Conservation (phyloP, 2,888 invertebrate genomes). For the Aspidiotus rigidus region DNA sequence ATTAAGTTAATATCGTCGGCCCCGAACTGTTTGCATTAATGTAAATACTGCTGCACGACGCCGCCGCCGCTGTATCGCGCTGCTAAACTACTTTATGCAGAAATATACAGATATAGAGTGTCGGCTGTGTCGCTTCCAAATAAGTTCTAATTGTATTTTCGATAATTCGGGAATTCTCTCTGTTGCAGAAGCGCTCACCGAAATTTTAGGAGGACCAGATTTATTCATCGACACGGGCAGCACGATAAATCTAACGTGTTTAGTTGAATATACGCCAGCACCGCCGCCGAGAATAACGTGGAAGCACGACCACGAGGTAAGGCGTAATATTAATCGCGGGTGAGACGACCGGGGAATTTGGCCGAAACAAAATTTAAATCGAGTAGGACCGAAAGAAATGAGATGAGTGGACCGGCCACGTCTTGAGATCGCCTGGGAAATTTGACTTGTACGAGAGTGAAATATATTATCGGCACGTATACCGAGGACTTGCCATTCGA, state of each 20-base stretch:
- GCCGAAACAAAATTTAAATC: background rate
- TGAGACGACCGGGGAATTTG: background rate
- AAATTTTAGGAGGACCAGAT: slow-evolving; percentile 43
- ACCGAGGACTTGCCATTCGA: no score
- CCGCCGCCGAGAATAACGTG: slow-evolving; percentile 42
- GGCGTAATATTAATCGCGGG: background rate
- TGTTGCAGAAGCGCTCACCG: slow-evolving; percentile 43
- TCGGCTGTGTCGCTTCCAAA: background rate
- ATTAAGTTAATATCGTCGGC: slow-evolving; percentile 8
- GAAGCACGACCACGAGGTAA: slow-evolving; percentile 41
- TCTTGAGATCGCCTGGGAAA: background rate
- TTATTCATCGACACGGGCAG: slow-evolving; percentile 44
- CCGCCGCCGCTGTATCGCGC: background rate
- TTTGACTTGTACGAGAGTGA: slow-evolving; percentile 2
- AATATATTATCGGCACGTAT: background rate
- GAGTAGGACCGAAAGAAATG: background rate
- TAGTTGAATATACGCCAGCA: slow-evolving; percentile 41
- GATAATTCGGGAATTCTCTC: slow-evolving; percentile 16
- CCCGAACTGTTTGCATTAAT: slow-evolving; percentile 3
- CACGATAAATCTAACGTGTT: slow-evolving; percentile 44
- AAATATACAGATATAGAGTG: background rate
- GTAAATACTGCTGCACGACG: background rate
- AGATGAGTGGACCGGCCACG: background rate
- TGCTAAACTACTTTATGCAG: no score
- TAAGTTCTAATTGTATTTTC: slow-evolving; percentile 41